Percentiles rank a stretch among this genome's conserved stretches.
Evolutionary conservation across 2,797 vertebrate species (phyloP).

Genomic region (Tamandua tetradactyla): DNA sequence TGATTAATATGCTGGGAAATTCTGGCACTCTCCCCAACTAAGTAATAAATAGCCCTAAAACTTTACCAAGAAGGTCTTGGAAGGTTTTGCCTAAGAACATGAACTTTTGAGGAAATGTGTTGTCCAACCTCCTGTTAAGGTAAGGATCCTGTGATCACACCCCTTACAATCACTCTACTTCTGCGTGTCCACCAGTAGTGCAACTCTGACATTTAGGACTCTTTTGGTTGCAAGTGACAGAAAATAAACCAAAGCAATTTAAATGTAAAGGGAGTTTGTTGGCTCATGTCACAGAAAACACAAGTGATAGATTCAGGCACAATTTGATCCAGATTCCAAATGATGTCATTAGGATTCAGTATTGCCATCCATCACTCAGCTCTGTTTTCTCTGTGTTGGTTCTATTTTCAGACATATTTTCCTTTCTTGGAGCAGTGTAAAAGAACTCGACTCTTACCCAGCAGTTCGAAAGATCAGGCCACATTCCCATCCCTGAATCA

Average conservation of each 20-base stretch:
- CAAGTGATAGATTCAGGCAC: not conserved
- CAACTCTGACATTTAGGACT: not conserved
- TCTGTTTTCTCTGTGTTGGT: not conserved
- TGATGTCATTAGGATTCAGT: fast-evolving
- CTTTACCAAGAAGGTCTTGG: not conserved
- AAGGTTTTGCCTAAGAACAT: not conserved
- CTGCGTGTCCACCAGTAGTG: not conserved
- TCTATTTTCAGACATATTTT: not conserved
- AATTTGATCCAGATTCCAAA: not conserved
- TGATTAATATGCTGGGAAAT: not conserved
- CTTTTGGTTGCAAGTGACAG: not conserved
- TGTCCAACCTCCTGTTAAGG: not conserved
- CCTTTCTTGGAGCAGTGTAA: not conserved
- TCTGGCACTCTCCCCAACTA: not conserved
- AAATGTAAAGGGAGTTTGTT: not conserved
- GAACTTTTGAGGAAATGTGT: not conserved
- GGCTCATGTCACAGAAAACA: not conserved
- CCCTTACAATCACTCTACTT: not conserved
- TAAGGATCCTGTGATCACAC: fast-evolving
- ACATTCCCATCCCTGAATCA: not conserved
- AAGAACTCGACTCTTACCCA: not conserved
- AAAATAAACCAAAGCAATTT: not conserved
- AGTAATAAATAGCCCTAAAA: not conserved
- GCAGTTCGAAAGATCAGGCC: not conserved
- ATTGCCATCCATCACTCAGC: not conserved